Conservation (phyloP, 2,797 vertebrate genomes). For the Poecilia wingei region DNA sequence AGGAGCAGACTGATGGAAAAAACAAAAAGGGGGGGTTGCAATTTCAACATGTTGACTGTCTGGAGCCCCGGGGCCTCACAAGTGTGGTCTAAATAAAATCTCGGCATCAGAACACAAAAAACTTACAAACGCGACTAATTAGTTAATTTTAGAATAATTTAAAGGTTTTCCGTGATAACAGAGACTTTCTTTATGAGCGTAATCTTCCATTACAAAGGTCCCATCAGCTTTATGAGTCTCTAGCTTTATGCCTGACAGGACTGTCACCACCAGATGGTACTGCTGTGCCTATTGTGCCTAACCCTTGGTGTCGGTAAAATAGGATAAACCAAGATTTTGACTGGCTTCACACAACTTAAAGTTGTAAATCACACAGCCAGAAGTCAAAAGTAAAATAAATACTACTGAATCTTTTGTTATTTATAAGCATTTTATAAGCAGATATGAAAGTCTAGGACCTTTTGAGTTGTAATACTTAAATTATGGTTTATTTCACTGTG, state of each 20-base stretch:
- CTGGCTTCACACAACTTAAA: background rate
- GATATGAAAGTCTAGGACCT: background rate
- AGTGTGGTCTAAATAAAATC: slow-evolving; percentile 8
- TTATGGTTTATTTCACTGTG: background rate
- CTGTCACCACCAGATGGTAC: slow-evolving; percentile 27
- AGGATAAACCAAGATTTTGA: background rate
- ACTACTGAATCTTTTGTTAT: background rate
- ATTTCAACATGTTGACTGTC: slow-evolving; percentile 41
- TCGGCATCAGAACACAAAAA: slow-evolving; percentile 19
- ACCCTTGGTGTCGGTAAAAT: background rate
- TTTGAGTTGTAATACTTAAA: background rate
- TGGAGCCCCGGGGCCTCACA: slow-evolving; percentile 8
- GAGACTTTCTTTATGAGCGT: background rate
- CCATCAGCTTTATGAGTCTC: background rate
- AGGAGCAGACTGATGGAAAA: slow-evolving; percentile 46
- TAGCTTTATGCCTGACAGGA: background rate
- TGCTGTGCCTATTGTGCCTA: background rate
- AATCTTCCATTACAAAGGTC: background rate
- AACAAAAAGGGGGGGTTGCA: background rate
- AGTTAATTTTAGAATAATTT: background rate
- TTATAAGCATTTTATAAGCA: background rate
- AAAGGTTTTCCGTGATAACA: slow-evolving; percentile 24
- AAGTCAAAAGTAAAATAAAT: background rate
- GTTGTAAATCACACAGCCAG: background rate
- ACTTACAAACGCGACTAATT: background rate